Base-by-base conservation (phyloP, 2,113 vertebrate genomes). In the Etia nguti region DNA sequence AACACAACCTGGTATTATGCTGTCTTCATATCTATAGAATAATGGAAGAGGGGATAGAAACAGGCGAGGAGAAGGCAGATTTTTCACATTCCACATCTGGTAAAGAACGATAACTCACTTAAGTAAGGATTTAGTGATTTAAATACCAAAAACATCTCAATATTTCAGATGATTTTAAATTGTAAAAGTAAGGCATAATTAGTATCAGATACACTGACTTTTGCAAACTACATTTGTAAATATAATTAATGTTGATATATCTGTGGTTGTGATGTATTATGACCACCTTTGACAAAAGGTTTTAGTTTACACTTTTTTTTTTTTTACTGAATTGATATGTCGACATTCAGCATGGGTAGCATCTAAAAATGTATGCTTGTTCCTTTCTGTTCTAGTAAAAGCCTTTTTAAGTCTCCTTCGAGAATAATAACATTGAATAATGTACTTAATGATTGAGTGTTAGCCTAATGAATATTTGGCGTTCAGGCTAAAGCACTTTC, bases 401-500 rank as follows among this genome's bases (percentile, higher is more conserved):
- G 93, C 88, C 70, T 88, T 91, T 94, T 88, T 41, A 91, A 50
- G 31, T 70, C 81, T 88, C 92, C 80, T 75, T 73, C 18, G 46
- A 87, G 89, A 90, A 89, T 77, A 93, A 95, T 90, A 93, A 88
- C 31, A 3, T 36, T 26, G 81, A 79, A 70, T 85, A 85, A 88
- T 68, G 52, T 41, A 13, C 80, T 85, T 90, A 92, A 92, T 90
- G 91, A 84, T 43, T 18, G n/a, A 65, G 18, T 12, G 41, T 87
- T 86, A 81, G 85, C 83, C 82, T 93, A 93, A 95, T 92, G 93
- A 93, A 9, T 50, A 26, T 82, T 84, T 57, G 62, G 85, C 80
- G 16, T 83, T 91, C 70, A 11, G 54, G 68, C 84, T 85, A 41
- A 81, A 92, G 82, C 75, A 46, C 62, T 75, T 81, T 41, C 56